Percentiles rank a stretch among this genome's conserved stretches.
phyloP scores from a whole-genome alignment of 37 sponge, comb jelly and placozoan species.

The Haliclona indistincta region DNA sequence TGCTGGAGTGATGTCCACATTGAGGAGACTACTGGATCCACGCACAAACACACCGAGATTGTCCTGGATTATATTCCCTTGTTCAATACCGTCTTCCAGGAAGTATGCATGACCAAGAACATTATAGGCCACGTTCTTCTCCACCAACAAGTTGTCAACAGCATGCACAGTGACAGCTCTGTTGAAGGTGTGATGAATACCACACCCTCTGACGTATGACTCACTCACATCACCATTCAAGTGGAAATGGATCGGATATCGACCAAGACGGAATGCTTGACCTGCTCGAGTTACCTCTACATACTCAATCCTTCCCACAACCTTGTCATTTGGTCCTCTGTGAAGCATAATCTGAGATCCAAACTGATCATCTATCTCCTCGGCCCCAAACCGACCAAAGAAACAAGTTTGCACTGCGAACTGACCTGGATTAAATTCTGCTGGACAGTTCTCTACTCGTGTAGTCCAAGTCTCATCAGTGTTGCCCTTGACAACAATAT shows the following conservation, averaged over 20 bases:
- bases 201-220: slow-evolving; percentile 95
- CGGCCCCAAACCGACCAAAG: slow-evolving; percentile 88
- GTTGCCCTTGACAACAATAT: slow-evolving; percentile 85
- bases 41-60: slow-evolving; percentile 92
- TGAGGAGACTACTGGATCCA: slow-evolving; percentile 85
- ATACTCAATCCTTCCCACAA: slow-evolving; percentile 81
- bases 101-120: slow-evolving; percentile 91
- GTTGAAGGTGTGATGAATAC: slow-evolving; percentile 94
- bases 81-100: slow-evolving; percentile 92
- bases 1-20: slow-evolving; percentile 97
- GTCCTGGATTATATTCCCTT: slow-evolving; percentile 81
- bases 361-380: slow-evolving; percentile 82
- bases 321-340: slow-evolving; percentile 38
- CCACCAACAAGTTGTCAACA: slow-evolving; percentile 89
- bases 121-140: slow-evolving; percentile 94
- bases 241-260: slow-evolving; percentile 98
- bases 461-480: slow-evolving; percentile 55
- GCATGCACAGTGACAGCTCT: slow-evolving; percentile 95
- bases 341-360: slow-evolving; percentile 97
- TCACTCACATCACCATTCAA: slow-evolving; percentile 89
- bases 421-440: slow-evolving; percentile 85
- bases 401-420: slow-evolving; percentile 95
- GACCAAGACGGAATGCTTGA: slow-evolving; percentile 93
- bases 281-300: slow-evolving; percentile 92
- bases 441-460: slow-evolving; percentile 61